phyloP scores from a whole-genome alignment of 2,113 vertebrate species.

The Cololabis saira region DNA sequence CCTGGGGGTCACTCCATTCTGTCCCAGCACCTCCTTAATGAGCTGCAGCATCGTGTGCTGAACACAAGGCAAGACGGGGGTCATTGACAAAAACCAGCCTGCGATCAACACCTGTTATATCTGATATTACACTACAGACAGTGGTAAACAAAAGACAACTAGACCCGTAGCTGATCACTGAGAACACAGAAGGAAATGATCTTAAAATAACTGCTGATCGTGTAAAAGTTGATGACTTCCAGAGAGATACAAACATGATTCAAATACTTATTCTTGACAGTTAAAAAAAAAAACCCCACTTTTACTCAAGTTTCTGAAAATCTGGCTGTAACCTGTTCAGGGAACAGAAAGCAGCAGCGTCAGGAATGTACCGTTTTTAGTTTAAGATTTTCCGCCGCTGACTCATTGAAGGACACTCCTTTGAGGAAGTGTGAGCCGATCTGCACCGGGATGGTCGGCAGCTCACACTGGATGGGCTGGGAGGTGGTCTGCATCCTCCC shows the following conservation, averaged over 20 bases:
- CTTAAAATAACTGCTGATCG: too few relatives aligned
- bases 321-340: neutral
- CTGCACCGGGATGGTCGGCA: slow-evolving; percentile 96
- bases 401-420: slow-evolving; percentile 97
- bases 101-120: slow-evolving; percentile 4
- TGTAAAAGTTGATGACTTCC: neutral
- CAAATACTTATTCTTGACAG: too few relatives aligned
- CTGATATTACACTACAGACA: neutral
- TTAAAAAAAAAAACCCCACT: neutral
- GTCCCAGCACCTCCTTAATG: slow-evolving; percentile 93
- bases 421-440: slow-evolving; percentile 96
- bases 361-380: slow-evolving; percentile 90
- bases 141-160: neutral
- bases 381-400: slow-evolving; percentile 95
- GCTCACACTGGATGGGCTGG: slow-evolving; percentile 96
- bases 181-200: neutral
- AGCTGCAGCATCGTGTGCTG: slow-evolving; percentile 96
- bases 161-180: neutral
- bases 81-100: slow-evolving; percentile 18
- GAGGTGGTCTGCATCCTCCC: slow-evolving; percentile 94
- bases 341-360: neutral
- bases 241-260: neutral
- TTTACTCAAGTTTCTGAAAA: neutral
- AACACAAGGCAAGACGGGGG: slow-evolving; percentile 25
- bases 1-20: slow-evolving; percentile 88